A percentile compares a stretch with the other conserved stretches of the same genome.
Conservation (phyloP, 1,140 invertebrate genomes). For the Caerostris extrusa region DNA sequence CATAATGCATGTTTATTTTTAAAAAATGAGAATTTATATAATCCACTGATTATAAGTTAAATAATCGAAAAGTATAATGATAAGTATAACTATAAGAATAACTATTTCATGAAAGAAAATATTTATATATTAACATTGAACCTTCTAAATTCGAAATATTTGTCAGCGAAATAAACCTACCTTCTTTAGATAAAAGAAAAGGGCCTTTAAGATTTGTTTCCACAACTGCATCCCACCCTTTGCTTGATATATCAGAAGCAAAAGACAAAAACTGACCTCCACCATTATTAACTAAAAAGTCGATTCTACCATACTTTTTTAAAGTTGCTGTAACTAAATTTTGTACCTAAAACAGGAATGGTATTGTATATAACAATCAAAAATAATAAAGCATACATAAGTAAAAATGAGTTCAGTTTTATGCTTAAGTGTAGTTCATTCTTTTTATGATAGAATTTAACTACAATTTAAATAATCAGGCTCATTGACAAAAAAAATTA, state of each 20-base stretch:
- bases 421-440: too few relatives aligned
- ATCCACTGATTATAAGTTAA: too few relatives aligned
- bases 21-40: too few relatives aligned
- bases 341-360: slow-evolving; percentile 79
- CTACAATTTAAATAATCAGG: too few relatives aligned
- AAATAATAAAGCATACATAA: too few relatives aligned
- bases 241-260: slow-evolving; percentile 81
- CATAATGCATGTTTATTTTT: too few relatives aligned
- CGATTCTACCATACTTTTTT: slow-evolving; percentile 81
- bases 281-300: slow-evolving; percentile 84
- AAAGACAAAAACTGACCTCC: slow-evolving; percentile 83
- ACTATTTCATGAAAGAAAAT: neutral
- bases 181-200: slow-evolving; percentile 83
- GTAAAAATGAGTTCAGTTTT: too few relatives aligned
- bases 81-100: too few relatives aligned
- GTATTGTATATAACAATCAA: too few relatives aligned
- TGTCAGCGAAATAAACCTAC: slow-evolving; percentile 78
- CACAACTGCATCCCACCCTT: slow-evolving; percentile 84
- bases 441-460: too few relatives aligned
- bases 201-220: slow-evolving; percentile 84
- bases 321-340: slow-evolving; percentile 81
- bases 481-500: too few relatives aligned
- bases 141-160: too few relatives aligned
- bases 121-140: neutral
- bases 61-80: neutral